Conservation (phyloP, 2,113 vertebrate genomes). For the Sapajus apella region DNA sequence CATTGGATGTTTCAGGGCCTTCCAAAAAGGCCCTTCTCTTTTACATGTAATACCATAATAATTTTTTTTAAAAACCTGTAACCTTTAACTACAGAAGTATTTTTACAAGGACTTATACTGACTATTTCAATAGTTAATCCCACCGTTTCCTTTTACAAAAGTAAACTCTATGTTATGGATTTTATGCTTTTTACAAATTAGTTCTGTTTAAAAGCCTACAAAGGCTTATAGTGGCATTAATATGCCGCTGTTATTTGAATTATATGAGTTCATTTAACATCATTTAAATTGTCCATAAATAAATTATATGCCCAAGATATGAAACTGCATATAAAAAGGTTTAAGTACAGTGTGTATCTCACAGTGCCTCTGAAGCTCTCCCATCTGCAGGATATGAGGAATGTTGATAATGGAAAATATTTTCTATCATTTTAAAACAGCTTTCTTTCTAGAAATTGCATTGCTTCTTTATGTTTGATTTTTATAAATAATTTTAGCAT, state of each 20-base stretch:
- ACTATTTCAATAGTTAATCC: slow-evolving; percentile 48
- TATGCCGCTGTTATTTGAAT: slow-evolving; percentile 53
- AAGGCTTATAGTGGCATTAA: slow-evolving; percentile 70
- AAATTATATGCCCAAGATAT: slow-evolving; percentile 74
- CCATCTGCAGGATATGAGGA: not conserved
- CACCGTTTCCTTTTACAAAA: slow-evolving; percentile 47
- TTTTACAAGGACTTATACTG: slow-evolving; percentile 49
- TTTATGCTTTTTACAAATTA: slow-evolving; percentile 68
- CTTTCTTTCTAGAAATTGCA: not conserved
- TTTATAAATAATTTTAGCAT: not conserved
- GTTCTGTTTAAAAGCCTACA: slow-evolving; percentile 76
- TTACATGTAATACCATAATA: not conserved
- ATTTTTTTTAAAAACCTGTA: not conserved
- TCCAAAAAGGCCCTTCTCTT: not conserved
- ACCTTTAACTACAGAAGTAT: slow-evolving; percentile 1
- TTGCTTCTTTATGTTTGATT: not conserved
- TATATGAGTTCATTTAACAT: slow-evolving; percentile 73
- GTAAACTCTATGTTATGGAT: slow-evolving; percentile 62
- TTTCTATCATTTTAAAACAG: not conserved
- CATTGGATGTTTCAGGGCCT: not conserved
- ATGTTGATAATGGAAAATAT: not conserved
- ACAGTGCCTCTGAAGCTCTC: slow-evolving; percentile 53
- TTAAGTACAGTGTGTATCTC: slow-evolving; percentile 3
- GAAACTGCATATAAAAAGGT: slow-evolving; percentile 46
- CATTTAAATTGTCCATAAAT: slow-evolving; percentile 74